Percentiles rank a stretch among this genome's conserved stretches.
phyloP scores from a whole-genome alignment of 2,113 vertebrate species.

The Miniopterus natalensis region DNA sequence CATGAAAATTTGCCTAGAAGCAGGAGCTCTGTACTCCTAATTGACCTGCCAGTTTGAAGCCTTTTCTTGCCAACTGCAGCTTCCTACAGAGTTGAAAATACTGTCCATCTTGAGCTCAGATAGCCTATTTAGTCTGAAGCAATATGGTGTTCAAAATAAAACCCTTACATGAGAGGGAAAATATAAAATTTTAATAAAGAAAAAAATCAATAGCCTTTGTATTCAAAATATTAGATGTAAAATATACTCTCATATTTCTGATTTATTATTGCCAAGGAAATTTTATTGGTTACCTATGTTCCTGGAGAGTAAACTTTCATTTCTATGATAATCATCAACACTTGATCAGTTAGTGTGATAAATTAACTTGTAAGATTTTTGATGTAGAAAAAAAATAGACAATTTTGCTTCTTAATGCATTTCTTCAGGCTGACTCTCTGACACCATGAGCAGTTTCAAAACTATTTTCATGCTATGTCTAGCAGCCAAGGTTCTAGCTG shows the following conservation, averaged over 20 bases:
- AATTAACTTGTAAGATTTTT: neutral
- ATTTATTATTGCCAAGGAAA: neutral
- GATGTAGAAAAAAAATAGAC: neutral
- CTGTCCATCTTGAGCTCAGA: slow-evolving; percentile 44
- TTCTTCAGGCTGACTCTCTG: neutral
- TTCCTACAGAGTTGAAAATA: slow-evolving; percentile 64
- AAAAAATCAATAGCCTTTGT: neutral
- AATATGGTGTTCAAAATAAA: slow-evolving; percentile 55
- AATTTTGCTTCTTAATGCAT: neutral
- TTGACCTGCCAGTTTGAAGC: slow-evolving; percentile 68
- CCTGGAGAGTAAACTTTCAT: neutral
- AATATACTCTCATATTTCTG: neutral
- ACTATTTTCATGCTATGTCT: neutral
- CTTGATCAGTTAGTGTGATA: neutral
- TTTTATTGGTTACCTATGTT: neutral
- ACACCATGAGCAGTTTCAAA: neutral
- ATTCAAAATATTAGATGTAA: neutral
- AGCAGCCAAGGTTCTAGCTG: neutral
- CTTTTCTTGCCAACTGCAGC: slow-evolving; percentile 46
- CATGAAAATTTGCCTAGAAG: slow-evolving; percentile 55
- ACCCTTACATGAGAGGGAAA: neutral
- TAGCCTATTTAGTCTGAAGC: slow-evolving; percentile 51
- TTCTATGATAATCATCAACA: neutral
- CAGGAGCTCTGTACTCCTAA: slow-evolving; percentile 52
- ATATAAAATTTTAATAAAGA: slow-evolving; percentile 21